Evolutionary conservation across 2,797 vertebrate species (phyloP).

Genomic region (Ibycter americanus): DNA sequence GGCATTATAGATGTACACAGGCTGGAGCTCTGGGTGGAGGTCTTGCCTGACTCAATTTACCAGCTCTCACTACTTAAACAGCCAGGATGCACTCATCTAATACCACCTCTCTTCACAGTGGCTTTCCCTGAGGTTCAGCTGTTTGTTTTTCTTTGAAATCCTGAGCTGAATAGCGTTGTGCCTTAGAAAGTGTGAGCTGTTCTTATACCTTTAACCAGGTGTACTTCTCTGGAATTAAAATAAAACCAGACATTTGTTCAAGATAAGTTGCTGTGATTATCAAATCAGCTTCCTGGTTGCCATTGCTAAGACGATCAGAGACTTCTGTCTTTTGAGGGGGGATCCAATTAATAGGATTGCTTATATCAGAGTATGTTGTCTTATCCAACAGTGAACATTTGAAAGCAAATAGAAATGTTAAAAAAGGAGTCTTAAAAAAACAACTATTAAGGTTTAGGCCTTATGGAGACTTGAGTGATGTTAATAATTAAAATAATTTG

Average conservation of each 20-base stretch:
- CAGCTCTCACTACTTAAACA: not conserved
- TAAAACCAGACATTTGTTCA: not conserved
- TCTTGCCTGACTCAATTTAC: not conserved
- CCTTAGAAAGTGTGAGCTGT: not conserved
- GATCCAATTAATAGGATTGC: not conserved
- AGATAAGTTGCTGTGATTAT: not conserved
- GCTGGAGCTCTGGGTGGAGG: not conserved
- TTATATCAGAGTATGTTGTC: not conserved
- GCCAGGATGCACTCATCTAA: not conserved
- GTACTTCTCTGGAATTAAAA: not conserved
- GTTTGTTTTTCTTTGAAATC: not conserved
- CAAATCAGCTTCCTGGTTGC: not conserved
- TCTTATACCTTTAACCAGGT: not conserved
- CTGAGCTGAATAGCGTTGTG: not conserved
- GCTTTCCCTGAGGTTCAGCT: not conserved
- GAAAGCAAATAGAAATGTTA: conserved; percentile 24
- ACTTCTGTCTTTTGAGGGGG: not conserved
- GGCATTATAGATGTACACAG: not conserved
- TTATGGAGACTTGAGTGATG: conserved; percentile 33
- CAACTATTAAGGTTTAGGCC: not conserved
- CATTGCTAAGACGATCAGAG: not conserved
- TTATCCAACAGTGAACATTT: conserved; percentile 22
- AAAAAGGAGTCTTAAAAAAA: conserved; percentile 32
- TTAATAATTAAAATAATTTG: conserved; percentile 49
- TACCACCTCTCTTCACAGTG: not conserved